Evolutionary conservation across 2,797 vertebrate species (phyloP), one percentile per base, ranked within the genome.

Genomic region (Pelodytes ibericus): DNA sequence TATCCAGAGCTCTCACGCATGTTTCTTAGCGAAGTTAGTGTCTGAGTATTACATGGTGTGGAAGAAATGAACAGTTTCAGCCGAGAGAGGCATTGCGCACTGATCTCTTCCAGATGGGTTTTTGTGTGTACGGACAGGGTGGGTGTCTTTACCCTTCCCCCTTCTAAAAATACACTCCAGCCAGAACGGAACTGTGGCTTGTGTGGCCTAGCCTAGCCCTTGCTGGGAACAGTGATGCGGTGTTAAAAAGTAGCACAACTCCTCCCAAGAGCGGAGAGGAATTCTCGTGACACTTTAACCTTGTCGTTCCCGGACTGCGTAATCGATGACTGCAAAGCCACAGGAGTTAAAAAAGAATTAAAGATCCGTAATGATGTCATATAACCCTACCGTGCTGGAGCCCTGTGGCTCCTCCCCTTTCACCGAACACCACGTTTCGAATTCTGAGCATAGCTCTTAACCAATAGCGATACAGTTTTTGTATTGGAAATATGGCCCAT

Each of bases 21-120:
- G 65, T 27, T 41, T 61, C 29, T 49, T 26, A 41, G 36, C 72
- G 59, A 49, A 20, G 39, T 61, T 18, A 61, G 31, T 57, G 24
- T 57, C 8, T 27, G 25, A 4, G 25, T 44, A 77, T 77, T 77
- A 59, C 61, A 65, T 71, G 59, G 51, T 65, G 59, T 64, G 60
- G 68, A 77, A 71, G 75, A 71, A 71, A 58, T 65, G 60, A 57
- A 26, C 2, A 18, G 24, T 29, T 70, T 56, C 31, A 76, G 74
- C 22, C 13, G 47, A 58, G 59, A 30, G 66, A 56, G 59, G 58
- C 44, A 57, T 22, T 57, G 30, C 51, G 59, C 4, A 26, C 67
- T 77, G 68, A 77, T 77, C 41, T 33, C 29, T 65, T 71, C 75
- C 75, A 77, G 75, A 77, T 77, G 75, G 47, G 63, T 68, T 64